These are phyloP conservation scores for Murina feae DNA, from an alignment of 2,113 vertebrate genomes.

Conservation along the genomic window DNA sequence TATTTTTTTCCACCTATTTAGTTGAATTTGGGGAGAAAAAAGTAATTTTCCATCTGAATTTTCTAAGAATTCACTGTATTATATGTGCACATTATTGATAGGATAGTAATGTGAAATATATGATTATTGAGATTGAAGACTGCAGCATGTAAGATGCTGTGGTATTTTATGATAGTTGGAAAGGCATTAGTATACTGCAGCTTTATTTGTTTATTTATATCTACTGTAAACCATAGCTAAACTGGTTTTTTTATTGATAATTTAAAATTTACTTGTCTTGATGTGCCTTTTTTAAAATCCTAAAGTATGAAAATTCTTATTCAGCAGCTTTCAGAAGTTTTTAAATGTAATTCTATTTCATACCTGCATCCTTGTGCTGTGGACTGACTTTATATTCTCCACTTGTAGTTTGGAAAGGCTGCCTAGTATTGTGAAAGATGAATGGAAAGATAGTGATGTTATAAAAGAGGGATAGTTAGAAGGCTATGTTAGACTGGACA, in stretches of 20 bases:
- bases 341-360: background rate
- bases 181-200: background rate
- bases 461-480: background rate
- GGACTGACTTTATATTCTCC: background rate
- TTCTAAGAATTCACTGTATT: background rate
- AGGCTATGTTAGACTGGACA: background rate
- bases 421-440: background rate
- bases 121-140: background rate
- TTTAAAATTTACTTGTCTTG: background rate
- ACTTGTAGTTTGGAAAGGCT: slow-evolving; percentile 32
- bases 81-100: background rate
- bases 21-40: background rate
- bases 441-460: background rate
- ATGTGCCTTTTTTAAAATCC: background rate
- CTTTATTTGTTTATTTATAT: background rate
- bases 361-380: background rate
- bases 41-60: background rate
- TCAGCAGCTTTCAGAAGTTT: slow-evolving; percentile 28
- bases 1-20: background rate
- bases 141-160: background rate
- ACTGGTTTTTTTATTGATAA: background rate
- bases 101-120: background rate
- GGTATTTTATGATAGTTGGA: background rate
- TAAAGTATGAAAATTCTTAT: background rate
- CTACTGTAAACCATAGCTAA: background rate